Conservation (phyloP, 2,888 invertebrate species). For the Pammene fasciana region DNA sequence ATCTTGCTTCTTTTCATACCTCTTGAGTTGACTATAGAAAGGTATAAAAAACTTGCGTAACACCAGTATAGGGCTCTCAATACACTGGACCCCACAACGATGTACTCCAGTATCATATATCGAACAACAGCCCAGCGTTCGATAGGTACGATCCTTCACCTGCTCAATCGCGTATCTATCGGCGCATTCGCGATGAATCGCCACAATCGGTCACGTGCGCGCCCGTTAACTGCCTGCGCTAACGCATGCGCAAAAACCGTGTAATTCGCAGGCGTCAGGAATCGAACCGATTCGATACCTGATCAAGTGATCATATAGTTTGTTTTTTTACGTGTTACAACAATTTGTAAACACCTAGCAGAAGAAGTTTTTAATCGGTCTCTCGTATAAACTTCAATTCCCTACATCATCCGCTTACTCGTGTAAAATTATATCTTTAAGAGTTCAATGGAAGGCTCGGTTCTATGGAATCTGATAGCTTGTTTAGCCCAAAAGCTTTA, state of each 20-base stretch:
- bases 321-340: constrained; percentile 49
- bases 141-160: neutral
- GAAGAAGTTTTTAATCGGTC: neutral
- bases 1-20: no score
- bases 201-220: constrained; percentile 64
- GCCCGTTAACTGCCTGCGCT: constrained; percentile 47
- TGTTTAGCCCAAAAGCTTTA: no score
- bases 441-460: no score
- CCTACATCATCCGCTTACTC: neutral
- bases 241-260: constrained; percentile 46
- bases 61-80: neutral
- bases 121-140: neutral
- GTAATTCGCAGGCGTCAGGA: constrained; percentile 48
- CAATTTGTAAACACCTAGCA: constrained; percentile 45
- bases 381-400: neutral
- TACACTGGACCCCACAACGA: neutral
- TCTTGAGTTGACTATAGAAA: no score
- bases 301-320: constrained; percentile 42
- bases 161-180: neutral
- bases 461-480: neutral
- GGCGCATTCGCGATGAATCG: constrained; percentile 60
- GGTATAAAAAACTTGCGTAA: neutral
- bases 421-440: no score
- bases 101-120: no score
- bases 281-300: constrained; percentile 31